phyloP scores from a whole-genome alignment of 1,140 invertebrate genomes.

The Cryptotermes secundus region DNA sequence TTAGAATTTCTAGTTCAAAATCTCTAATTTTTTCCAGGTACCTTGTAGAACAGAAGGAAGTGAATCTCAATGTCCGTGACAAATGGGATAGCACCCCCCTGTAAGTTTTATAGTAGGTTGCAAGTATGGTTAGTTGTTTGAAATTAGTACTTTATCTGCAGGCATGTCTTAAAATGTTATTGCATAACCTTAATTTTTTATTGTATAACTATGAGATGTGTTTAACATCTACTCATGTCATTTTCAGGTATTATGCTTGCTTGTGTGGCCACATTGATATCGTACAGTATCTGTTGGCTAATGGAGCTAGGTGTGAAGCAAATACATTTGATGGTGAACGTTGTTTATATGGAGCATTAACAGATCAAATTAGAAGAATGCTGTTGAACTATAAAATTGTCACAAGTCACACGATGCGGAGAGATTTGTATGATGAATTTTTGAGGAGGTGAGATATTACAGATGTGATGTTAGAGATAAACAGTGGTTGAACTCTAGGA shows the following conservation, averaged over 20 bases:
- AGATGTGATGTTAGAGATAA: background rate
- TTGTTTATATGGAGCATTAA: slow-evolving; percentile 59
- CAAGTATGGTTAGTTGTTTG: no score
- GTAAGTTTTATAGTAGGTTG: slow-evolving; percentile 44
- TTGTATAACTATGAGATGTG: background rate
- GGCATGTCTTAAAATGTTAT: background rate
- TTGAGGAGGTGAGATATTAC: slow-evolving; percentile 47
- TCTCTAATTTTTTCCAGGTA: slow-evolving; percentile 40
- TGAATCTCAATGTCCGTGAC: slow-evolving; percentile 55
- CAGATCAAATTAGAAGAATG: slow-evolving; percentile 52
- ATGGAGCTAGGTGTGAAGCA: slow-evolving; percentile 58
- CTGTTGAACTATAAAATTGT: slow-evolving; percentile 53
- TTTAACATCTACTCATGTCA: slow-evolving; percentile 29
- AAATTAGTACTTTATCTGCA: background rate
- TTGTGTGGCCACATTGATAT: slow-evolving; percentile 56
- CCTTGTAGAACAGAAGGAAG: slow-evolving; percentile 56
- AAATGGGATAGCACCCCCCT: slow-evolving; percentile 59
- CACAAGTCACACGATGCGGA: slow-evolving; percentile 49
- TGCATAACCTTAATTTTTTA: background rate
- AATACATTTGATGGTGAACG: slow-evolving; percentile 62
- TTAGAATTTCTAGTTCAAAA: no score
- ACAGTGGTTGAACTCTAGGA: background rate
- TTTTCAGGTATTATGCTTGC: slow-evolving; percentile 57
- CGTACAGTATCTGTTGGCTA: slow-evolving; percentile 54
- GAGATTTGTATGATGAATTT: slow-evolving; percentile 57